A percentile compares a stretch with the other conserved stretches of the same genome.
Conservation (phyloP, 1,140 invertebrate genomes). For the Daktulosphaira vitifoliae region DNA sequence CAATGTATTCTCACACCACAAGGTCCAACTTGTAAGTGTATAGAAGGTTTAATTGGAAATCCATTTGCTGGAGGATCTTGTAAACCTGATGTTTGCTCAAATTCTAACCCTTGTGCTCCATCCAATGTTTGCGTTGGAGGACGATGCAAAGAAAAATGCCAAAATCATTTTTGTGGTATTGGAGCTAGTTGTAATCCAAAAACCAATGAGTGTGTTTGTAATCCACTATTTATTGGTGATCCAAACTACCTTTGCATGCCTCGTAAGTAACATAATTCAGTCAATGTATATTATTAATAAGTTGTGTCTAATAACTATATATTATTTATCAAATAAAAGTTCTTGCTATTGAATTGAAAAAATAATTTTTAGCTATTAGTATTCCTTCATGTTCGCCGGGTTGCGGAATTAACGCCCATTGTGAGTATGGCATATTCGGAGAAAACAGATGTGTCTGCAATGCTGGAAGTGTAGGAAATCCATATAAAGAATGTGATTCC, state of each 20-base stretch:
- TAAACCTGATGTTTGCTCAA: constrained; percentile 63
- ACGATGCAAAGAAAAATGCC: constrained; percentile 74
- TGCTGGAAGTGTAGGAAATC: constrained; percentile 64
- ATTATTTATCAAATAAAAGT: constrained; percentile 58
- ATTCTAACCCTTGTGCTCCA: constrained; percentile 61
- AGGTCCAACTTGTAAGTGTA: constrained; percentile 63
- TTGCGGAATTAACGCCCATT: constrained; percentile 69
- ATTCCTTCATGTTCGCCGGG: constrained; percentile 67
- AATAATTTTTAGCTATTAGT: constrained; percentile 56
- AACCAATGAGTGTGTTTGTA: constrained; percentile 61
- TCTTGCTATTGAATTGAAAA: constrained; percentile 64
- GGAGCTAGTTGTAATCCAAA: constrained; percentile 41
- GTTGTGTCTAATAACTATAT: constrained; percentile 55
- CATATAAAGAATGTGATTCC: constrained; percentile 66
- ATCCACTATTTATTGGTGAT: constrained; percentile 61
- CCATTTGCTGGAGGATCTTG: constrained; percentile 65
- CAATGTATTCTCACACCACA: constrained; percentile 64
- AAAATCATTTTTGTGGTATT: constrained; percentile 44
- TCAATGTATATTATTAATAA: constrained; percentile 61
- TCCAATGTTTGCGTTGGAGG: constrained; percentile 74
- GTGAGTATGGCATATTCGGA: constrained; percentile 67
- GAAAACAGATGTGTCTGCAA: constrained; percentile 66
- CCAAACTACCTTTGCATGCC: constrained; percentile 59
- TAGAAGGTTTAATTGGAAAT: constrained; percentile 66
- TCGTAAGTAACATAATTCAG: constrained; percentile 44